These are phyloP conservation scores for Drosophila conformis DNA, from an alignment of 2,888 invertebrate genomes.

Conservation along the genomic window DNA sequence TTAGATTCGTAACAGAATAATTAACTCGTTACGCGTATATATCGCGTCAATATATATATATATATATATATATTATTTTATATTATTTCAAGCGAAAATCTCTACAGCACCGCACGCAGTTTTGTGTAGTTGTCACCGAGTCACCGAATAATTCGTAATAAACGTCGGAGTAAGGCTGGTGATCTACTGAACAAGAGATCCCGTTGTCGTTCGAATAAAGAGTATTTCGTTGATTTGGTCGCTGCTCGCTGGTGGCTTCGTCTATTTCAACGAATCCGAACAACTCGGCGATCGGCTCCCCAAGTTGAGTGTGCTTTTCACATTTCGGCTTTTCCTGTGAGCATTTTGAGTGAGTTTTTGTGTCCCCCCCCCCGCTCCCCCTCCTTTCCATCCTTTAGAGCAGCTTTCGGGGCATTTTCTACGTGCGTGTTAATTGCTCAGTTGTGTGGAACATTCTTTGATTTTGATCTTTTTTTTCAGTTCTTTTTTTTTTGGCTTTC, in stretches of 20 bases:
- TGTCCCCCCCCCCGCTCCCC: too few species aligned
- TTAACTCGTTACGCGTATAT: constrained; percentile 61
- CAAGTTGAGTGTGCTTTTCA: constrained; percentile 29
- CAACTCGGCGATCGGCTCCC: constrained; percentile 36
- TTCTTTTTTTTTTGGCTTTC: constrained; percentile 17
- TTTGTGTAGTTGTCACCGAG: constrained; percentile 85
- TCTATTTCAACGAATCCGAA: constrained; percentile 73
- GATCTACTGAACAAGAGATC: constrained; percentile 86
- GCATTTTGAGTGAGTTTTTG: constrained; percentile 60
- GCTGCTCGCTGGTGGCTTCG: constrained; percentile 72
- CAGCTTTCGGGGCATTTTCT: constrained; percentile 43
- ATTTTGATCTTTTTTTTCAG: constrained; percentile 29
- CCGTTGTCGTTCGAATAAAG: constrained; percentile 86
- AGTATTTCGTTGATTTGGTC: constrained; percentile 84
- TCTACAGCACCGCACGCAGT: constrained; percentile 81
- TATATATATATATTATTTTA: constrained; percentile 14
- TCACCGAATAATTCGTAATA: constrained; percentile 85
- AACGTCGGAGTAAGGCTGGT: constrained; percentile 86
- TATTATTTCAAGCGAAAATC: constrained; percentile 65
- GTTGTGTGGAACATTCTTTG: constrained; percentile 79
- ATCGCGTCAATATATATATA: constrained; percentile 40
- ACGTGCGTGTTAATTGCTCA: constrained; percentile 82
- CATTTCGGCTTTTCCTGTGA: constrained; percentile 31
- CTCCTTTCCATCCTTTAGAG: not conserved
- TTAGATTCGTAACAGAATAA: constrained; percentile 28